Evolutionary conservation across 1,140 invertebrate species (phyloP), one percentile per base, ranked within the genome.

Genomic region (Dinothrombium tinctorium): DNA sequence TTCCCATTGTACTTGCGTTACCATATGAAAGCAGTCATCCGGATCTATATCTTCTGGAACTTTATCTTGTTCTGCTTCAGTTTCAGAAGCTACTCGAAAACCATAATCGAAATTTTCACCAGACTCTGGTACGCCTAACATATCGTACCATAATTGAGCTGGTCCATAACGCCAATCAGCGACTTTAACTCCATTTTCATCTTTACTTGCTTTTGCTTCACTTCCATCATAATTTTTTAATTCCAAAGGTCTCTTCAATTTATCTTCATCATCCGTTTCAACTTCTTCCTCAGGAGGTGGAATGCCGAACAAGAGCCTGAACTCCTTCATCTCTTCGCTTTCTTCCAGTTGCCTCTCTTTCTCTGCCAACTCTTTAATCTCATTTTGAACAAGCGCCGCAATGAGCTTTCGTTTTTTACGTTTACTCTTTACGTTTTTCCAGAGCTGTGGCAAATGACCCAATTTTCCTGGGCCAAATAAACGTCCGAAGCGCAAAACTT

Each of bases 111-210:
- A 95, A 15, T 75, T 75, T 33, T 89, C 80, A 1, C 82, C 86
- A 25, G 75, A 80, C 55, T 89, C 79, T 7, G 86, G 76, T 11
- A 96, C 80, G 50, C 77, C 78, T 14, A 94, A 59, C 75, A 86
- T 86, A 51, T 95, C 87, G 53, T 90, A 94, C 90, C 90, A 96
- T 31, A 92, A 71, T 58, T 92, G 80, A 0, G 90, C 87, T 0
- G 92, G 92, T 0, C 92, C 92, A 58, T 82, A 90, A 15, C 92
- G 68, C 90, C 90, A 98, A 50, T 94, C 81, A 0, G 84, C 43
- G 15, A 46, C 23, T 15, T 40, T 43, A 1, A 15, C 23, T 14
- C 23, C 24, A 33, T 9, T 31, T 7, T 44, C 37, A 17, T 49
- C 41, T 17, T 43, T 28, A 7, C 40, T 63, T 33, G 54, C 63